Evolutionary conservation across 2,888 invertebrate genomes (phyloP).

Genomic region (Alsophila aescularia): DNA sequence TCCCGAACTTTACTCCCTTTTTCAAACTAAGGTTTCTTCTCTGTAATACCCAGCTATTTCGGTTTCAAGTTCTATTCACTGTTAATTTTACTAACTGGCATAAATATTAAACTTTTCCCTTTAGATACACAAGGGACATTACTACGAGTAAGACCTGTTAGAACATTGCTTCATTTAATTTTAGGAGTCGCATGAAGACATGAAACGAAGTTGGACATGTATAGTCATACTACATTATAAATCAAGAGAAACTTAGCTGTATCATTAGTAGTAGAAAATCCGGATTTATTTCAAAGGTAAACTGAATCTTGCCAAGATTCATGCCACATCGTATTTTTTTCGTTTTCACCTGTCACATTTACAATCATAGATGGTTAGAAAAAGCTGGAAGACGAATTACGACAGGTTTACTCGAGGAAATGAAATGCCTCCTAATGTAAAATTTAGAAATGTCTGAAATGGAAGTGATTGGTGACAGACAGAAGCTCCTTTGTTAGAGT

Average conservation of each 20-base stretch:
- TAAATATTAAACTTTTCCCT: neutral
- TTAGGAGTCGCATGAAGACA: constrained; percentile 55
- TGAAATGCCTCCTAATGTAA: constrained; percentile 17
- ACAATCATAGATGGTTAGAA: constrained; percentile 4
- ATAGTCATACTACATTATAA: neutral
- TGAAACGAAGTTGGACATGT: constrained; percentile 48
- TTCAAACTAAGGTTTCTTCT: no score
- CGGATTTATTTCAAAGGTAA: neutral
- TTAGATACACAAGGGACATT: neutral
- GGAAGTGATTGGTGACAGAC: constrained; percentile 1
- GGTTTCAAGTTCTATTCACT: neutral
- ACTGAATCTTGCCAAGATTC: no score
- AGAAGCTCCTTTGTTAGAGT: constrained; percentile 11
- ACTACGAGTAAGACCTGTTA: constrained; percentile 16
- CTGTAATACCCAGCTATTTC: no score
- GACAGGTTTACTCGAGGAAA: constrained; percentile 9
- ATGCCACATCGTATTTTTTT: no score
- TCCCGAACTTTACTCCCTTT: no score
- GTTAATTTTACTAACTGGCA: neutral
- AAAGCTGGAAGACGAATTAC: neutral
- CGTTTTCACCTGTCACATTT: neutral
- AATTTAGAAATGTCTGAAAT: constrained; percentile 1
- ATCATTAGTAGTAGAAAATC: neutral
- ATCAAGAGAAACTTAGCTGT: neutral
- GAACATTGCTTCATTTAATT: constrained; percentile 54